Base-by-base conservation (phyloP, 2,797 vertebrate species). In the Ctenopoma kingsleyae region DNA sequence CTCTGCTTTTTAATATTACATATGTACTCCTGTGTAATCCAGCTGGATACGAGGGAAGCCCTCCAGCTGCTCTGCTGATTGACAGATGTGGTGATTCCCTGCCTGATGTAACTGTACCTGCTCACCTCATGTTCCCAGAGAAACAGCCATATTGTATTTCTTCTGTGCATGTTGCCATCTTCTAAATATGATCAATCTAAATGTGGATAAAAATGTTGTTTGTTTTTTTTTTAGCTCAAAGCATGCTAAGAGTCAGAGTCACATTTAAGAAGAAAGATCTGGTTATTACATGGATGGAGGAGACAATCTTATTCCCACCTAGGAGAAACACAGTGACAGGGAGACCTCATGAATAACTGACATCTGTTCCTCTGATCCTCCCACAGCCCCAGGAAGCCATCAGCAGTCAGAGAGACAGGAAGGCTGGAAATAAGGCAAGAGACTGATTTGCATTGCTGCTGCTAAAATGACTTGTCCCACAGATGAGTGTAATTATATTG, bases 281-380 rank as follows among this genome's bases (percentile, higher is more conserved):
- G 59, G 40, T 61, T 44, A 63, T 59, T 63, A 60, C 65, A 68
- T 10, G n/a, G 67, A 62, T 19, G 69, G 67, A 78, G 73, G 57
- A 54, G 52, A 60, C 73, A 48, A 58, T 72, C 53, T 63, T 76
- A 68, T 82, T 77, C 68, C 50, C 64, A 64, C 85, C 71, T 81
- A 58, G 17, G 53, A 64, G 65, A 75, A 56, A 20, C 48, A 11
- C 51, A 1, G 57, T 60, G 55, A 76, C 58, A 54, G 43, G 10
- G 67, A 56, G 67, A 58, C 73, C 64, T 64, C 58, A 64, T 78
- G 74, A 82, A 86, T 79, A 82, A 81, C 50, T 73, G 80, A 80
- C 87, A 87, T 84, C 77, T 85, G 64, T 66, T 82, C 59, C 61
- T 71, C 65, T 78, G 60, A 79, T 87, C 83, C 53, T 55, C 62